phyloP scores from a whole-genome alignment of 2,113 vertebrate species.

The Ornithorhynchus anatinus region DNA sequence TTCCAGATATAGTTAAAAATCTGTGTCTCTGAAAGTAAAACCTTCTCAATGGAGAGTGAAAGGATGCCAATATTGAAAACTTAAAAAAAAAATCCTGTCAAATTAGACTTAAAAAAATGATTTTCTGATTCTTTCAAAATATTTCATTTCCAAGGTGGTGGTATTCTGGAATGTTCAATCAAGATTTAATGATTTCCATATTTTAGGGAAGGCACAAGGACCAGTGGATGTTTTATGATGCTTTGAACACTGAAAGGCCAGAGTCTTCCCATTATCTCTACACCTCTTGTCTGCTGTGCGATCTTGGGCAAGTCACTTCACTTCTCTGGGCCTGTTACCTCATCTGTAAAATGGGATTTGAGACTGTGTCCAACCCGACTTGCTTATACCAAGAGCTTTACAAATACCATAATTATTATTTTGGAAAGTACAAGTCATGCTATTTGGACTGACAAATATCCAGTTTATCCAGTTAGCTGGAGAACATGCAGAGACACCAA shows the following conservation, averaged over 20 bases:
- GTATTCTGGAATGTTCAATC: neutral
- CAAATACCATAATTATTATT: too few species aligned
- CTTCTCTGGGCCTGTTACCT: neutral
- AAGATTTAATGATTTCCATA: neutral
- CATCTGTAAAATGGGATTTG: neutral
- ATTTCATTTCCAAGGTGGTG: neutral
- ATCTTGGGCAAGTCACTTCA: neutral
- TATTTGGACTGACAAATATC: too few species aligned
- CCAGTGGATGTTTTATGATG: neutral
- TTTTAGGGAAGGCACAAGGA: neutral
- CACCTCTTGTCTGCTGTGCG: neutral
- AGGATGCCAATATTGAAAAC: neutral
- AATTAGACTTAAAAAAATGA: neutral
- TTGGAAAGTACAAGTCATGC: too few species aligned
- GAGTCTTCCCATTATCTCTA: neutral
- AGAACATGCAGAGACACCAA: too few species aligned
- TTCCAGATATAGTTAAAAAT: neutral
- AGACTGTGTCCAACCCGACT: too few species aligned
- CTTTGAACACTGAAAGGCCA: neutral
- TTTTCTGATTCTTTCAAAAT: neutral
- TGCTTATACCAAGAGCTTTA: too few species aligned
- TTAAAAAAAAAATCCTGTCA: neutral
- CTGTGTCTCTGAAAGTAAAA: neutral
- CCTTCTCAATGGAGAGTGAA: neutral
- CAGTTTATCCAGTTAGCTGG: too few species aligned